phyloP scores from a whole-genome alignment of 2,797 vertebrate species.

The Chelidonichthys spinosus region DNA sequence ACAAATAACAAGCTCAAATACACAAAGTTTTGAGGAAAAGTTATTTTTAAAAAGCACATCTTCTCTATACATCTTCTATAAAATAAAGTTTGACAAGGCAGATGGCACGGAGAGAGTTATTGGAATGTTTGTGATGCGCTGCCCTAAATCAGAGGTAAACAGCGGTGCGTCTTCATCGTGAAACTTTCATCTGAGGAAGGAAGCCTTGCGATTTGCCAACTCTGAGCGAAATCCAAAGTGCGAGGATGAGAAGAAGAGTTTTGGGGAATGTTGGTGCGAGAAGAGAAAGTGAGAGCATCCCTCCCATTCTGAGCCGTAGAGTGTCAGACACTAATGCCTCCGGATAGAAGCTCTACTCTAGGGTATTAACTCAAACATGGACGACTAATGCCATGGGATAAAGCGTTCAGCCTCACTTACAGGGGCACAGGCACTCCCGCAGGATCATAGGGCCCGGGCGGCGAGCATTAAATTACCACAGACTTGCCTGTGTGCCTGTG shows the following conservation, averaged over 20 bases:
- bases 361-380: constrained; percentile 84
- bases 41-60: constrained; percentile 48
- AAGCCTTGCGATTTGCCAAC: constrained; percentile 49
- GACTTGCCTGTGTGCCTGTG: constrained; percentile 59
- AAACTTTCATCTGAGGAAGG: constrained; percentile 52
- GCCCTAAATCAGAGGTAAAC: constrained; percentile 32
- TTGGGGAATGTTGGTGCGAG: constrained; percentile 29
- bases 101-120: background rate
- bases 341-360: constrained; percentile 76
- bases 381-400: constrained; percentile 81
- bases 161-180: constrained; percentile 19
- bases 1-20: constrained; percentile 5
- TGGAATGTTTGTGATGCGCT: constrained; percentile 21
- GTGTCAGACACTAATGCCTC: constrained; percentile 80
- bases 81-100: constrained; percentile 13
- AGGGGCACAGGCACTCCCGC: constrained; percentile 74
- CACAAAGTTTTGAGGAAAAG: background rate
- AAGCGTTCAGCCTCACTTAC: constrained; percentile 80
- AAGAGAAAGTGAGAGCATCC: constrained; percentile 54
- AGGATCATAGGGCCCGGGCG: constrained; percentile 73
- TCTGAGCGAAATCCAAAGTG: constrained; percentile 36
- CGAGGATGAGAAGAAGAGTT: constrained; percentile 50
- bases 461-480: constrained; percentile 77
- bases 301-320: constrained; percentile 58
- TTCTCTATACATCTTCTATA: constrained; percentile 1